Conservation (phyloP, 2,797 vertebrate species). For the Craterocephalus amniculus region DNA sequence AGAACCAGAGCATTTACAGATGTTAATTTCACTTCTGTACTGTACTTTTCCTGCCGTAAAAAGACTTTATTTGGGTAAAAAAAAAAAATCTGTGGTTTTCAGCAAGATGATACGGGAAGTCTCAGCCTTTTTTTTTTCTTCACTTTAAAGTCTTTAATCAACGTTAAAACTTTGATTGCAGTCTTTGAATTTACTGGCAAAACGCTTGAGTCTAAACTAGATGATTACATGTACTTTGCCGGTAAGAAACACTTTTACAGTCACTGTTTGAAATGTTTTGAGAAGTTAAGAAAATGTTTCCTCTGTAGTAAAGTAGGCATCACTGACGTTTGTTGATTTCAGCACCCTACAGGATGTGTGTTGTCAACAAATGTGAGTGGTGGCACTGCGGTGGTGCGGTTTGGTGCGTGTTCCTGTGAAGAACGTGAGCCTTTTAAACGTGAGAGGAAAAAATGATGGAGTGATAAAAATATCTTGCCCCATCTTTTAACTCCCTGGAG, state of each 20-base stretch:
- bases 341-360: constrained; percentile 31
- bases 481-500: constrained; percentile 60
- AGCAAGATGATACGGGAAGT: background rate
- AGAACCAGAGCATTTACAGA: background rate
- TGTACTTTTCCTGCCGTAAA: background rate
- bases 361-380: constrained; percentile 10
- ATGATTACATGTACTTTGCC: constrained; percentile 1
- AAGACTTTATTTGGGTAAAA: background rate
- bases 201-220: background rate
- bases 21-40: background rate
- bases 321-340: constrained; percentile 26
- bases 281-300: constrained; percentile 1
- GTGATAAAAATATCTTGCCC: constrained; percentile 66
- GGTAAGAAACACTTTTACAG: background rate
- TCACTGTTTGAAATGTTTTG: constrained; percentile 1
- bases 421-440: constrained; percentile 47
- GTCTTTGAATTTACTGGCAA: background rate
- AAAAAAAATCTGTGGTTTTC: background rate
- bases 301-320: constrained; percentile 4
- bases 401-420: constrained; percentile 16
- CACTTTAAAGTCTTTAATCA: background rate
- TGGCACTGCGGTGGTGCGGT: background rate
- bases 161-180: background rate
- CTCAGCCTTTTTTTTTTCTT: background rate
- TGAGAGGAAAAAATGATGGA: constrained; percentile 44